A percentile compares a stretch with the other conserved stretches of the same genome.
phyloP scores from a whole-genome alignment of 2,113 vertebrate species.

The Datnioides undecimradiatus region DNA sequence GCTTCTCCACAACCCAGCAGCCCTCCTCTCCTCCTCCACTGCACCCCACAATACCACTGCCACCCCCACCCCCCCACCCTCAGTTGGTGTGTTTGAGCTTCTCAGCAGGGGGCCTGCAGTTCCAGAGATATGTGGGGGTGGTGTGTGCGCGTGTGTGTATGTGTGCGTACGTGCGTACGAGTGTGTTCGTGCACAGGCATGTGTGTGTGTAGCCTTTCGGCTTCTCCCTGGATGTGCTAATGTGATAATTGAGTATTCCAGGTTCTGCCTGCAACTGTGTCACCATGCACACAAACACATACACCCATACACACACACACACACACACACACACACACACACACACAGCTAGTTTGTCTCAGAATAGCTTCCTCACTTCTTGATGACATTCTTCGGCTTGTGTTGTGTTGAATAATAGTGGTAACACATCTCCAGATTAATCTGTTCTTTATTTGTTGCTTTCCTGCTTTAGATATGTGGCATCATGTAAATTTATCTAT shows the following conservation, averaged over 20 bases:
- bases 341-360: constrained; percentile 63
- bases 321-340: constrained; percentile 33
- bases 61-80: constrained; percentile 60
- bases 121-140: constrained; percentile 67
- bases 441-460: constrained; percentile 27
- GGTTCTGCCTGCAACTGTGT: constrained; percentile 76
- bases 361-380: constrained; percentile 67
- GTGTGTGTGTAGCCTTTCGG: constrained; percentile 65
- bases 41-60: constrained; percentile 28
- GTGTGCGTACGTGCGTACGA: not conserved
- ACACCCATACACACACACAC: constrained; percentile 12
- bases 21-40: constrained; percentile 40
- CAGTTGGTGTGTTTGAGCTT: constrained; percentile 77
- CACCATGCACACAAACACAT: constrained; percentile 45
- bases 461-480: constrained; percentile 12
- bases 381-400: constrained; percentile 53
- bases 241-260: constrained; percentile 82
- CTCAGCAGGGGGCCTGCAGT: constrained; percentile 77
- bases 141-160: constrained; percentile 28
- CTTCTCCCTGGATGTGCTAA: constrained; percentile 78
- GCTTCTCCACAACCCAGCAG: constrained; percentile 49
- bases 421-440: constrained; percentile 51
- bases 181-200: constrained; percentile 30
- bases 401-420: constrained; percentile 50
- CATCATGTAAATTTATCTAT: not conserved